A percentile compares a stretch with the other conserved stretches of the same genome.
Evolutionary conservation across 2,797 vertebrate genomes (phyloP).

Genomic region (Sebastes nivosus): DNA sequence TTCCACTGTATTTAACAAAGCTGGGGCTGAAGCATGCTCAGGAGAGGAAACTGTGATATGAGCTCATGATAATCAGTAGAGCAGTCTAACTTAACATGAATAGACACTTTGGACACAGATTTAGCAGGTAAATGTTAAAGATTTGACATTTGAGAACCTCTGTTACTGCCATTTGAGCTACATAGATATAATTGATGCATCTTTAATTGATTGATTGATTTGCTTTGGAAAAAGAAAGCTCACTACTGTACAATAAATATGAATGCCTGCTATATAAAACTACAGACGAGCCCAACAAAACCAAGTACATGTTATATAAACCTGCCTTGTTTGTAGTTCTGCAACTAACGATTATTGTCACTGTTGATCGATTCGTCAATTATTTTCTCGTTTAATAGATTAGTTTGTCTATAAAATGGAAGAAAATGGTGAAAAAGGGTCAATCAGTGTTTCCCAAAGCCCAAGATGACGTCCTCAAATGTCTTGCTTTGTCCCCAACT

Average conservation of each 20-base stretch:
- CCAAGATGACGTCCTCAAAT: too few species aligned
- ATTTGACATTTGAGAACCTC: background rate
- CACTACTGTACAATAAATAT: background rate
- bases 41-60: conserved; percentile 26
- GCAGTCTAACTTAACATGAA: conserved; percentile 1
- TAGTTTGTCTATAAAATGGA: too few species aligned
- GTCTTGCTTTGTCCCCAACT: too few species aligned
- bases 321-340: background rate
- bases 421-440: too few species aligned
- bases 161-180: background rate
- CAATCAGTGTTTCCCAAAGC: too few species aligned
- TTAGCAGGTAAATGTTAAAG: background rate
- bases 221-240: background rate
- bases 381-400: too few species aligned
- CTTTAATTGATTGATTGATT: background rate
- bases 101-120: background rate
- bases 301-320: background rate
- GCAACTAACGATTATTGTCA: too few species aligned
- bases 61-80: conserved; percentile 29
- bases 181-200: background rate
- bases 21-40: conserved; percentile 25
- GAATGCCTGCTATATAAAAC: background rate
- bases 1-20: conserved; percentile 6
- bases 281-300: background rate
- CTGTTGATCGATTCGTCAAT: rapidly evolving